Percentiles rank a stretch among this genome's conserved stretches.
Conservation (phyloP, 35 echinoderm and acorn worm genomes). For the Diadema setosum region DNA sequence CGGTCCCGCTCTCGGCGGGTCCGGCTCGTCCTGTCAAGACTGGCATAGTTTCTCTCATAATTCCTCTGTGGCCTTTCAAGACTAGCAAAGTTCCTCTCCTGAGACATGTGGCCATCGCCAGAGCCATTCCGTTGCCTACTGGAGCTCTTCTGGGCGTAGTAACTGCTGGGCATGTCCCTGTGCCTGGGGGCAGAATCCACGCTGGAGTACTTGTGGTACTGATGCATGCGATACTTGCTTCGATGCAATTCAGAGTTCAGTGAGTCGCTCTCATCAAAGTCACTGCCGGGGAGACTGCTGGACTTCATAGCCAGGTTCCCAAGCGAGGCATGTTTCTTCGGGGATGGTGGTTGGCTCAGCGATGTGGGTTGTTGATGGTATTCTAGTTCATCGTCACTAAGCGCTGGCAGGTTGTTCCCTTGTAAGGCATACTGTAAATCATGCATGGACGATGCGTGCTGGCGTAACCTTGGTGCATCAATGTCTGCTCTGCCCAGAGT, state of each 20-base stretch:
- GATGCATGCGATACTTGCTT: slow-evolving; percentile 49
- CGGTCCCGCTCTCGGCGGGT: neutral
- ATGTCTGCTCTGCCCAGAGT: slow-evolving; percentile 20
- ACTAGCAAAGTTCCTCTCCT: neutral
- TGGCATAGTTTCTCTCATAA: neutral
- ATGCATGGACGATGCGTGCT: slow-evolving; percentile 78
- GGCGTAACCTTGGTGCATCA: slow-evolving; percentile 5
- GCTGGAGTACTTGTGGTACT: slow-evolving; percentile 58
- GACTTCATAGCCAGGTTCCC: slow-evolving; percentile 72
- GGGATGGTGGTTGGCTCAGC: slow-evolving; percentile 53
- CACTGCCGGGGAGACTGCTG: slow-evolving; percentile 27
- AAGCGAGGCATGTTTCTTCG: slow-evolving; percentile 76
- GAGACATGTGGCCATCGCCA: neutral
- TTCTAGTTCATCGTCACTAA: slow-evolving; percentile 45
- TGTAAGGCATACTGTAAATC: slow-evolving; percentile 58
- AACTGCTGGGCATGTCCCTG: slow-evolving; percentile 47
- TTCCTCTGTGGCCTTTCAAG: neutral
- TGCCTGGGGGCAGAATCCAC: slow-evolving; percentile 9
- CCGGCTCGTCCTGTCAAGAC: neutral
- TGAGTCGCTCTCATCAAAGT: slow-evolving; percentile 12
- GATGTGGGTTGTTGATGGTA: slow-evolving; percentile 41
- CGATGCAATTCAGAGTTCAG: slow-evolving; percentile 22
- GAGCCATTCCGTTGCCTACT: neutral
- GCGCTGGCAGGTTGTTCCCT: slow-evolving; percentile 1
- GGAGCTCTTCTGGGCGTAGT: neutral